Evolutionary conservation across 2,888 invertebrate genomes (phyloP).

Genomic region (Lasioglossum morio): DNA sequence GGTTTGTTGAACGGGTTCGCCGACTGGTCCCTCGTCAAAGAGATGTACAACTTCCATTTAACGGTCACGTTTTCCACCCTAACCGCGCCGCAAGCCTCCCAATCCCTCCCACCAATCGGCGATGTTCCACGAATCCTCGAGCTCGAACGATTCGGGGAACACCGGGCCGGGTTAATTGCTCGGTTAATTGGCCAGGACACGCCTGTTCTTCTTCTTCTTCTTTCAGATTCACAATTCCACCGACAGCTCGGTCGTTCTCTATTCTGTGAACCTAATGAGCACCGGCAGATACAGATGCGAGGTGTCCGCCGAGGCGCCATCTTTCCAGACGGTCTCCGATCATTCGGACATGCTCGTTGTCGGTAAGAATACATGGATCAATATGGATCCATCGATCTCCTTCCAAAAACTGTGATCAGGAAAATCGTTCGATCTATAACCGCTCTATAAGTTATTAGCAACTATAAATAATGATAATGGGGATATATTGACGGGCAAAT

Average conservation of each 20-base stretch:
- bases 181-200: constrained; percentile 14
- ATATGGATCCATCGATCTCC: not conserved
- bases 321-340: constrained; percentile 91
- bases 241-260: constrained; percentile 88
- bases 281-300: constrained; percentile 92
- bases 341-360: constrained; percentile 91
- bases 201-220: constrained; percentile 43
- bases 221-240: constrained; percentile 89
- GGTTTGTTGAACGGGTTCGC: not conserved
- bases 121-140: constrained; percentile 23
- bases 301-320: constrained; percentile 91
- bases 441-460: too few species aligned
- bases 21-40: not conserved
- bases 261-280: constrained; percentile 89
- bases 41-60: constrained; percentile 9
- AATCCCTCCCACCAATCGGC: not conserved
- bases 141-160: constrained; percentile 39
- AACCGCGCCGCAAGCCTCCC: not conserved
- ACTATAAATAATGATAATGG: not conserved
- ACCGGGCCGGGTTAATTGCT: constrained; percentile 22
- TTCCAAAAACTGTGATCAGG: not conserved
- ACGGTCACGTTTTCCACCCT: constrained; percentile 15
- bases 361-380: constrained; percentile 85
- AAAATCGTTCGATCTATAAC: not conserved
- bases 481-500: not conserved